Evolutionary conservation across 2,113 vertebrate species (phyloP).

Genomic region (Toxotes jaculatrix): DNA sequence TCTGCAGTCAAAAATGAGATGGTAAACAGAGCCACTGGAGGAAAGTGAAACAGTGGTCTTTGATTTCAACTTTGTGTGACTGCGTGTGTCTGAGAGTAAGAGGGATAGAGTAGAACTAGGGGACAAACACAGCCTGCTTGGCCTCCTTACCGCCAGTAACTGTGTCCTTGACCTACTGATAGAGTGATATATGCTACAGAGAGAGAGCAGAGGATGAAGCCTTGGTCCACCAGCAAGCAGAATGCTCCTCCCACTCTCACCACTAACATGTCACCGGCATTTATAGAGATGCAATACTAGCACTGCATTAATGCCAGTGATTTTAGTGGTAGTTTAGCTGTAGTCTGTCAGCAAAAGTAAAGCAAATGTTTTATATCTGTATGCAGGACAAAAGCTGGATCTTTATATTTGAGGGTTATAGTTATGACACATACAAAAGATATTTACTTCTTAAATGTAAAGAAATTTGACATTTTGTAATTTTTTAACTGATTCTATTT

Average conservation of each 20-base stretch:
- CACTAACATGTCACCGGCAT: background rate
- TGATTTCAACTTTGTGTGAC: slow-evolving; percentile 5
- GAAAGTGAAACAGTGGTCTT: slow-evolving; percentile 2
- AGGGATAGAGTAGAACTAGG: slow-evolving; percentile 25
- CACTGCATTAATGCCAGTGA: background rate
- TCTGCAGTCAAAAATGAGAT: slow-evolving; percentile 28
- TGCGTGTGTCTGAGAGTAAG: background rate
- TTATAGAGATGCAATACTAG: background rate
- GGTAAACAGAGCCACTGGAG: slow-evolving; percentile 30
- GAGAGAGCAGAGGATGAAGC: slow-evolving; percentile 31
- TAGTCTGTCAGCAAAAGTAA: background rate
- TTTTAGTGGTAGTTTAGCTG: background rate
- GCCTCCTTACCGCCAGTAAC: slow-evolving; percentile 61
- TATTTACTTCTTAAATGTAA: no score
- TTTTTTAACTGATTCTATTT: background rate
- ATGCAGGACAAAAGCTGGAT: background rate
- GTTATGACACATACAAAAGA: no score
- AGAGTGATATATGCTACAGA: slow-evolving; percentile 38
- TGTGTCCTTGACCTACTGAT: slow-evolving; percentile 73
- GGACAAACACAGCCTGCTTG: slow-evolving; percentile 53
- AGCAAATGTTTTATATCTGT: background rate
- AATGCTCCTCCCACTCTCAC: background rate
- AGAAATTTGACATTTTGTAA: no score
- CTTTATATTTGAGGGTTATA: background rate
- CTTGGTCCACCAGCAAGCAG: slow-evolving; percentile 2